Evolutionary conservation across 2,113 vertebrate genomes (phyloP), one percentile per base, ranked within the genome.

Genomic region (Rhegmatorhina hoffmannsi): DNA sequence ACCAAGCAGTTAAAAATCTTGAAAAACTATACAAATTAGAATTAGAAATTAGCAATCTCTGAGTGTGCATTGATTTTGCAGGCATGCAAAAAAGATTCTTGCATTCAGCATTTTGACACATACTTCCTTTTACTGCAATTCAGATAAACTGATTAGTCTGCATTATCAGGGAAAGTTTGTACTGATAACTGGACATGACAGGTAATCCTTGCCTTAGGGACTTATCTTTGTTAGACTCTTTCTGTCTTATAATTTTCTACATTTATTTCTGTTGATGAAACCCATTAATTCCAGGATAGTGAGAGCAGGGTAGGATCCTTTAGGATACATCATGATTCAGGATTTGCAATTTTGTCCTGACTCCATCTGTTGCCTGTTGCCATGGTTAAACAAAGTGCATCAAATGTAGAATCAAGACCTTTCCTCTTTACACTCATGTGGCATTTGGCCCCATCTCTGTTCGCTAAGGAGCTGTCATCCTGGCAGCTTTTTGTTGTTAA

Each of bases 11-110:
- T 90, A 52, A 77, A 93, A 91, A 86, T 80, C 92, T 59, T 86
- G 94, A 84, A 89, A 87, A 95, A 34, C 34, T 14, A 49, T 74
- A 88, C 75, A 85, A 82, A 93, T 62, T 53, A 88, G 89, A 82
- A 93, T 62, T 53, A 88, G 89, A 85, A 80, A 93, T 53, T 53
- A 88, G 89, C 80, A 89, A 33, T 53, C 34, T 89, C 84, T 72
- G 90, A 92, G 86, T 34, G 59, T 46, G 28, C 79, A 92, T 91
- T 80, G 89, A 94, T 94, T 93, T 89, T 76, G 86, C 21, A 69
- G 76, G 68, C 87, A 47, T 70, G 70, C 91, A 81, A 84, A 94
- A 64, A 88, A 83, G 70, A 73, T 70, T 96, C 49, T 68, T 67
- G 44, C 21, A 40, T 50, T 84, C 79, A 89, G 68, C 34, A 55